Evolutionary conservation across 23 tunicate species (phyloP), one percentile per base, ranked within the genome.

Genomic region (Corella eumyota): DNA sequence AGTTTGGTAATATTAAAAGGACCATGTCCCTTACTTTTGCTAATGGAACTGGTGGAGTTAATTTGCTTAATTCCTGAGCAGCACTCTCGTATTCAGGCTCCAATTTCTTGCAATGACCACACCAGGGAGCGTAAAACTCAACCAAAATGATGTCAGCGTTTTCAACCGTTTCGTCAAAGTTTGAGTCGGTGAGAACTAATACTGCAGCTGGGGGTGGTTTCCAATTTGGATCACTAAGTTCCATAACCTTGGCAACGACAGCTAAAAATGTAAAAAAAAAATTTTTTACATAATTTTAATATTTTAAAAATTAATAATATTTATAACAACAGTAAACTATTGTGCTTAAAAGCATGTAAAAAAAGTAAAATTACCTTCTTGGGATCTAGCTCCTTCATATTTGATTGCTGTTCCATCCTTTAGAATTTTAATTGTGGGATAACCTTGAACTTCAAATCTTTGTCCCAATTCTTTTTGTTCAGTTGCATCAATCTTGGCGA

Each of bases 121-220:
- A 93, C 99, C 99, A 93, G 0, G 99, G 99, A 7, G 99, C 99
- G 75, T 93, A 93, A 60, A 93, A 93, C 65, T 90, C 97, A 25
- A 90, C 97, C 26, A 90, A 36, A 32, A 75, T 77, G 19, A 90
- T 65, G 24, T 81, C 83, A 25, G 74, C 91, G 62, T 74, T 74
- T 74, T 90, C 65, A 13, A 90, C 91, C 25, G 60, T 37, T 0
- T 86, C 80, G 50, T 90, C 84, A 64, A 90, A 90, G 52, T 90
- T 81, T 34, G 52, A 73, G 6, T 56, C 50, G 1, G 97, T 90
- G 4, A 90, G 64, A 32, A 79, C 71, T 48, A 80, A 36, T 17
- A 90, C 97, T 36, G 91, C 91, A 48, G 81, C 91, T 34, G 90
- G 91, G 35, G 97, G 97, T 56, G 90, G 90, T 31, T 75, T 90